These are phyloP conservation scores for Lutraria lutraria DNA, from an alignment of 2,888 invertebrate genomes.

Conservation along the genomic window DNA sequence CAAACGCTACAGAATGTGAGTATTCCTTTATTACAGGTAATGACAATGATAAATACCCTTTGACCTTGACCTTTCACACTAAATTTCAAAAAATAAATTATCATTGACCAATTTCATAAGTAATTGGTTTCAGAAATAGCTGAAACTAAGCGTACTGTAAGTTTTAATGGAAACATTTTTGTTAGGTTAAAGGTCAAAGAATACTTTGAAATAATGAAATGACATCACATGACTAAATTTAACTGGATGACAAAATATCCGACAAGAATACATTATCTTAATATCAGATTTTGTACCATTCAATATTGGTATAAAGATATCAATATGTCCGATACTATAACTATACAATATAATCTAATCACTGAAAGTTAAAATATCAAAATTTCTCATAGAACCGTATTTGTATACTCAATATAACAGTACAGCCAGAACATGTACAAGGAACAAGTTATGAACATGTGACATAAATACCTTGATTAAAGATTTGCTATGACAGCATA, in stretches of 20 bases:
- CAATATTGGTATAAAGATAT: background rate
- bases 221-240: conserved; percentile 28
- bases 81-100: background rate
- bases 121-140: background rate
- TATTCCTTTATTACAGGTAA: conserved; percentile 63
- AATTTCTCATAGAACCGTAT: background rate
- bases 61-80: conserved; percentile 31
- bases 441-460: background rate
- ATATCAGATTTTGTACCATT: background rate
- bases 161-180: background rate
- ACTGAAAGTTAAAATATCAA: too few relatives aligned
- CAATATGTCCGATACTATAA: background rate
- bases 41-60: conserved; percentile 38
- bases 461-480: background rate
- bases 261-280: background rate
- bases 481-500: too few relatives aligned
- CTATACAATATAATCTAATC: background rate
- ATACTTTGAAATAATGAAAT: conserved; percentile 21
- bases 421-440: background rate
- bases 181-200: conserved; percentile 21
- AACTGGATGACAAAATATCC: conserved; percentile 25
- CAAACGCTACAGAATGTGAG: conserved; percentile 32
- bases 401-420: background rate
- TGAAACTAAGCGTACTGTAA: background rate
- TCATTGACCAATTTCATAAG: background rate